phyloP scores from a whole-genome alignment of 2,888 invertebrate genomes.

The Brassicogethes aeneus region DNA sequence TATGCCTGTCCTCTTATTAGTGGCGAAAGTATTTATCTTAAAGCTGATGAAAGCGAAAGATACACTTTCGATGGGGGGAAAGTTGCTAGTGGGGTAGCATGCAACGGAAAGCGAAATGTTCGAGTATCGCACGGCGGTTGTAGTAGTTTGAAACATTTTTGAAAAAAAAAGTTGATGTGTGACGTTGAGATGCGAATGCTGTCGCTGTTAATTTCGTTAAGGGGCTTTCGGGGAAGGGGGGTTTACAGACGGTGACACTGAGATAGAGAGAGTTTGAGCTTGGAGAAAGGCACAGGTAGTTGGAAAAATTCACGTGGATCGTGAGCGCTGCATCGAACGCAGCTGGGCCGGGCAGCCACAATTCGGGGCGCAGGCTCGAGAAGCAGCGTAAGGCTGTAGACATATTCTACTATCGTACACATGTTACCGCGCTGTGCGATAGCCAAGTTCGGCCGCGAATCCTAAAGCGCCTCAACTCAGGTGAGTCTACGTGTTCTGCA shows the following conservation, averaged over 20 bases:
- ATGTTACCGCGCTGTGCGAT: conserved; percentile 45
- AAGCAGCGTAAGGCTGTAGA: conserved; percentile 42
- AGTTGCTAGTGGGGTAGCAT: too few relatives aligned
- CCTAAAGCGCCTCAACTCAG: conserved; percentile 39
- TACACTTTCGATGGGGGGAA: too few relatives aligned
- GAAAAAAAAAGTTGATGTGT: too few relatives aligned
- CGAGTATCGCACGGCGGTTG: too few relatives aligned
- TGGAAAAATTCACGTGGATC: conserved; percentile 25
- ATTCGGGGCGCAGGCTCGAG: conserved; percentile 21
- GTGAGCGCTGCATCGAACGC: conserved; percentile 34
- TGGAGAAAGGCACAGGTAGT: conserved; percentile 21
- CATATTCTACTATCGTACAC: conserved; percentile 43
- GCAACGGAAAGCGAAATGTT: too few relatives aligned
- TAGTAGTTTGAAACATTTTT: too few relatives aligned
- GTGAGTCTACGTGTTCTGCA: conserved; percentile 27
- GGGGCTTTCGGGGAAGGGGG: neutral
- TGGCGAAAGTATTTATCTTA: too few relatives aligned
- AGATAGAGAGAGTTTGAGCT: conserved; percentile 13
- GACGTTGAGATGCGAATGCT: too few relatives aligned
- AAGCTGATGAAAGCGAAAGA: too few relatives aligned
- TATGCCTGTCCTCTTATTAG: too few relatives aligned
- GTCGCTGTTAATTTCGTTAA: neutral
- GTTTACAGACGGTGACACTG: conserved; percentile 4
- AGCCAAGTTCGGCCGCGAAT: conserved; percentile 43
- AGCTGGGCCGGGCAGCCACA: conserved; percentile 31